Evolutionary conservation across 2,797 vertebrate species (phyloP), one percentile per base, ranked within the genome.

Genomic region (Huso huso): DNA sequence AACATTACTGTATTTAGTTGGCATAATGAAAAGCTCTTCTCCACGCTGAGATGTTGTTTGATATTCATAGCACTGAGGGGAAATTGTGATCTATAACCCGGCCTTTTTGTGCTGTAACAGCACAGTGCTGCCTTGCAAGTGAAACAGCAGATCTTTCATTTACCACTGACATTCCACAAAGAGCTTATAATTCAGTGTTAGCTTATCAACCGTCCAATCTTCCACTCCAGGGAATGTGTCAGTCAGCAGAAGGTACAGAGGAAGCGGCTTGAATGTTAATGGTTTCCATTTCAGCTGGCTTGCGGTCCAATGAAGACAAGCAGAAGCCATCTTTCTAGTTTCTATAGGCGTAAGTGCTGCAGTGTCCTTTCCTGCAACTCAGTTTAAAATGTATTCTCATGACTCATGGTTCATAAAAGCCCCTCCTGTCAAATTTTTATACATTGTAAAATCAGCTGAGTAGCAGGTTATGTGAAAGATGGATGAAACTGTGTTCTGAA

Each of bases 151-250:
- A 81, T 83, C 77, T 88, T 87, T 85, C 81, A 77, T 87, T 87
- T 85, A 77, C 75, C 2, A 0, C 74, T 86, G 81, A 89, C 83
- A 86, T 87, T 84, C 81, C 80, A 84, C 80, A 78, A 82, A 85
- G 79, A 82, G 85, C 78, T 90, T 89, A 84, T 88, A 89, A 91
- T 89, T 90, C 87, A 89, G 80, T 71, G 81, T 86, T 87, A 86
- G 83, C 78, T 87, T 86, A 91, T 90, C 89, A 87, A 72, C 78
- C 63, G 0, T 80, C 84, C 82, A 83, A 87, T 90, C 87, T 87
- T 75, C 78, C 77, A 84, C 87, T 85, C 85, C 73, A 74, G 86
- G 84, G 87, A 87, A 88, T 76, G 79, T 86, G 82, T 86, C 85
- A 88, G 81, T 83, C 83, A 85, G 87, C 85, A 89, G 82, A 88